phyloP scores from a whole-genome alignment of 2,113 vertebrate genomes.

The Epinephelus fuscoguttatus region DNA sequence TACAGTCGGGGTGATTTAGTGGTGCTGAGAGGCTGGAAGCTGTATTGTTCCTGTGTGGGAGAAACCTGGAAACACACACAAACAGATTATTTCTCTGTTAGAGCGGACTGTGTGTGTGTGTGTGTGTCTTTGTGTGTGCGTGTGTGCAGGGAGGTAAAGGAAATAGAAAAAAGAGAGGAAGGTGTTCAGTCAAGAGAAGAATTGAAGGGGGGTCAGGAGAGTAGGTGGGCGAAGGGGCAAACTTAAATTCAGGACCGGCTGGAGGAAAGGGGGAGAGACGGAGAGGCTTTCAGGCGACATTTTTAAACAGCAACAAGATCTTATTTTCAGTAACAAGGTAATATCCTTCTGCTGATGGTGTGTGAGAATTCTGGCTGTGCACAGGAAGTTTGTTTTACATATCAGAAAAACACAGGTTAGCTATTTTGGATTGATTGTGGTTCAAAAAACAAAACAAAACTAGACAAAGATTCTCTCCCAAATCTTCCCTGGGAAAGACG shows the following conservation, averaged over 20 bases:
- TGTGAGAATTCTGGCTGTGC: slow-evolving; percentile 2
- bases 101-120: not conserved
- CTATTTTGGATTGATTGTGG: not conserved
- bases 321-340: slow-evolving; percentile 30
- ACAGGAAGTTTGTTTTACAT: slow-evolving; percentile 5
- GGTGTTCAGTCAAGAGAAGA: slow-evolving; percentile 44
- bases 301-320: slow-evolving; percentile 35
- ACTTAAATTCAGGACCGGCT: not conserved
- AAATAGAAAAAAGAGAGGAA: slow-evolving; percentile 49
- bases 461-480: not conserved
- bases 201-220: slow-evolving; percentile 22
- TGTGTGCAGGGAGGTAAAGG: slow-evolving; percentile 29
- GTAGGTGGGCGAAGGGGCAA: not conserved
- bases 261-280: slow-evolving; percentile 22
- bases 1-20: slow-evolving; percentile 46
- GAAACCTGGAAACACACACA: slow-evolving; percentile 17
- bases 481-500: not conserved
- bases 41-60: slow-evolving; percentile 57
- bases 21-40: slow-evolving; percentile 27
- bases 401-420: not conserved
- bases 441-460: not conserved
- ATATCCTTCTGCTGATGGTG: slow-evolving; percentile 3
- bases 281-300: slow-evolving; percentile 6
- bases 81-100: slow-evolving; percentile 44
- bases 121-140: not conserved